Evolutionary conservation across 2,797 vertebrate genomes (phyloP).

Genomic region (Linurgus olivaceus): DNA sequence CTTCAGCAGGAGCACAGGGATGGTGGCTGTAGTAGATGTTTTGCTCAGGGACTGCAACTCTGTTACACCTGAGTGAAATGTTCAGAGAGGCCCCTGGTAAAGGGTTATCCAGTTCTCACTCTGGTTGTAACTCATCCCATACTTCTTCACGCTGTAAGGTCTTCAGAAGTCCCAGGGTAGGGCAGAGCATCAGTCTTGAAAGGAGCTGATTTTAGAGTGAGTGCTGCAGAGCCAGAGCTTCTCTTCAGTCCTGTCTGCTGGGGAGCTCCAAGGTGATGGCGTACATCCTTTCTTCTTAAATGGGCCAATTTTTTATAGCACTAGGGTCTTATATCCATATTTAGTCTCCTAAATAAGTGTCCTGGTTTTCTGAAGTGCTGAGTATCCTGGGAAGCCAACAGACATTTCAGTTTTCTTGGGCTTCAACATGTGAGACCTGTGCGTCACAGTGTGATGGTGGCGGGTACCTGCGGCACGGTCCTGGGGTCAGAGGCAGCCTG

Average conservation of each 20-base stretch:
- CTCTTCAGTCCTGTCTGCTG: slow-evolving; percentile 17
- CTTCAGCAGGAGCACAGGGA: background rate
- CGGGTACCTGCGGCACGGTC: background rate
- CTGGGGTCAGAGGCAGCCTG: background rate
- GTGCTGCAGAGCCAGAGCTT: background rate
- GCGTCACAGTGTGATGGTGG: background rate
- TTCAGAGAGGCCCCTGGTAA: slow-evolving; percentile 10
- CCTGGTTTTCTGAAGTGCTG: slow-evolving; percentile 51
- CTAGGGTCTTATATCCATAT: slow-evolving; percentile 53
- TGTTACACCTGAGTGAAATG: background rate
- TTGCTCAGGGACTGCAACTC: background rate
- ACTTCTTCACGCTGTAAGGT: background rate
- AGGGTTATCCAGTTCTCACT: background rate
- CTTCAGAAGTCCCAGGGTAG: slow-evolving; percentile 16
- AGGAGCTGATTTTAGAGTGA: slow-evolving; percentile 11
- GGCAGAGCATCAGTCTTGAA: background rate
- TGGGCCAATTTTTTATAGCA: slow-evolving; percentile 60
- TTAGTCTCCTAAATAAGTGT: slow-evolving; percentile 61
- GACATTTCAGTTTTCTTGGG: background rate
- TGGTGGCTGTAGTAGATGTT: background rate
- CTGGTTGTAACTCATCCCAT: background rate
- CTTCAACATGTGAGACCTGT: background rate
- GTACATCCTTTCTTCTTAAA: slow-evolving; percentile 60
- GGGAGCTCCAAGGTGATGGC: slow-evolving; percentile 51
- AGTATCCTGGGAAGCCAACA: slow-evolving; percentile 38